Evolutionary conservation across 2,888 invertebrate genomes (phyloP), one percentile per base, ranked within the genome.

Genomic region (Yponomeuta cagnagella): DNA sequence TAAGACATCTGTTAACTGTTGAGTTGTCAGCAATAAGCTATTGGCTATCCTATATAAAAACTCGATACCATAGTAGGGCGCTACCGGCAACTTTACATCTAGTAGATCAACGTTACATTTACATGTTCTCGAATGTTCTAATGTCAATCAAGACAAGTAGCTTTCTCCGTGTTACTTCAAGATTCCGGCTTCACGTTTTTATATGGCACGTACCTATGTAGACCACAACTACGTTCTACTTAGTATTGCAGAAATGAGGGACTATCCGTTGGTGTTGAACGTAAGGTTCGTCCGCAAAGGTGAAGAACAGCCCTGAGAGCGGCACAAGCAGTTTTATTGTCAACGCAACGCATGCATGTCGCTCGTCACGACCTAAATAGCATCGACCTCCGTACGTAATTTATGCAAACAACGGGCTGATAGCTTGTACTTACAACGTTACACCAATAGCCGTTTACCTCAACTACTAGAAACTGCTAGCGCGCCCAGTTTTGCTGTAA

Each of bases 341-440:
- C 78, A 76, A 79, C 52, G 52, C 52, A 58, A 58, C 52, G 52
- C 52, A 58, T 77, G 76, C 73, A 73, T 75, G 70, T 74, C 76
- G 52, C 70, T 79, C 77, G 80, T 78, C 78, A 80, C 82, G 85
- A 81, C 81, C 86, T 79, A 80, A 83, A 85, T 85, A 84, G 78
- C 79, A 70, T 76, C 73, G 74, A 73, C 73, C 74, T 79, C 77
- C 79, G 74, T 75, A 75, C 77, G 75, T 76, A 79, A 78, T 78
- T 73, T 78, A 78, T 78, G 76, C 79, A 77, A 82, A 82, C 80
- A 78, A 76, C 73, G 74, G 77, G 12, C 64, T 69, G 43, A 30
- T 58, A 58, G 15, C 52, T 58, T 15, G 52, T 58, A 58, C 52
- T 58, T 15, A 58, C 52, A 58, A 58, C 52, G 64, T 43, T 52